Conservation (phyloP, 2,888 invertebrate species). For the Lepeophtheirus nordmannii region DNA sequence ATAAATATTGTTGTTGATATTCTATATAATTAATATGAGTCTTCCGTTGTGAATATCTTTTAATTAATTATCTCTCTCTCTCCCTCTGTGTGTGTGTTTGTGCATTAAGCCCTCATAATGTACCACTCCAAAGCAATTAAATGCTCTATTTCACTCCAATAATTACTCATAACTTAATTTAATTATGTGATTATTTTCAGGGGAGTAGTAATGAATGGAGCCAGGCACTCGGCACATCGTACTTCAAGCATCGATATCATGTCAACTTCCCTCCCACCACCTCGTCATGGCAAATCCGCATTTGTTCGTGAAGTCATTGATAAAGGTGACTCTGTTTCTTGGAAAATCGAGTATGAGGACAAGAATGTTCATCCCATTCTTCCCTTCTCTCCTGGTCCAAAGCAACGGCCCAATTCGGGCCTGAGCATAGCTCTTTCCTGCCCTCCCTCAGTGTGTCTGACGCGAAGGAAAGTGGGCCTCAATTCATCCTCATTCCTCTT, state of each 20-base stretch:
- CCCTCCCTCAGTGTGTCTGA: background rate
- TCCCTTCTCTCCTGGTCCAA: slow-evolving; percentile 9
- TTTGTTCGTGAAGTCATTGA: slow-evolving; percentile 14
- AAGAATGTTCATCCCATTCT: background rate
- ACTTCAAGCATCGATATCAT: slow-evolving; percentile 6
- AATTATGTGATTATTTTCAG: background rate
- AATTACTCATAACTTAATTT: too few relatives aligned
- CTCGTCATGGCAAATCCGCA: background rate
- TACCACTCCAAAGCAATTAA: too few relatives aligned
- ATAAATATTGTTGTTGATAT: too few relatives aligned
- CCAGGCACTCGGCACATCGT: background rate
- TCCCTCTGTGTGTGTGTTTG: too few relatives aligned
- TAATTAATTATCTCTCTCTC: too few relatives aligned
- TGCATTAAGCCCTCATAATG: too few relatives aligned
- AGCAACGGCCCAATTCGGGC: background rate
- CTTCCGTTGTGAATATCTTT: too few relatives aligned
- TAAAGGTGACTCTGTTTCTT: slow-evolving; percentile 18
- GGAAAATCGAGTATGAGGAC: slow-evolving; percentile 22
- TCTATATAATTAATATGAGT: too few relatives aligned
- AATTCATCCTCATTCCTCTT: background rate
- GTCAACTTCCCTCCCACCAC: background rate
- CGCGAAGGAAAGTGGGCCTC: background rate
- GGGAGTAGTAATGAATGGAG: background rate
- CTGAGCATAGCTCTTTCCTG: background rate
- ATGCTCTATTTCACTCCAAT: too few relatives aligned